Conservation (phyloP, 2,113 vertebrate genomes). For the Phalacrocorax carbo region DNA sequence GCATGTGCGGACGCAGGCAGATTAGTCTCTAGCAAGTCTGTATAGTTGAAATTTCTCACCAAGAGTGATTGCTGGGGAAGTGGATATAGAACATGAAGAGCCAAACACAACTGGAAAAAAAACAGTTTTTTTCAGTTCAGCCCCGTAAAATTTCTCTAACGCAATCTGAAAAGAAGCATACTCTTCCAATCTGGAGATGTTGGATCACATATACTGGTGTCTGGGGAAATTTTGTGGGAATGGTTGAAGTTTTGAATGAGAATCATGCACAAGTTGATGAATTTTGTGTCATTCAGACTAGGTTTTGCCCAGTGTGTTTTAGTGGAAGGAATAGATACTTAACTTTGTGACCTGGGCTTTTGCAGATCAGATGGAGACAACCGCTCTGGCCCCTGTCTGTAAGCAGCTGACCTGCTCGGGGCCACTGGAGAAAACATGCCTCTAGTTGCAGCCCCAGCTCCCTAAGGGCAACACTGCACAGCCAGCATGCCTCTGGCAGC, state of each 20-base stretch:
- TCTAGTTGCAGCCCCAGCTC: background rate
- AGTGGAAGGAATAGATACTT: background rate
- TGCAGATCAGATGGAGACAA: background rate
- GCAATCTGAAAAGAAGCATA: background rate
- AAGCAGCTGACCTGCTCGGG: rapidly evolving
- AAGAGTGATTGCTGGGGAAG: background rate
- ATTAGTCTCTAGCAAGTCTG: conserved; percentile 81
- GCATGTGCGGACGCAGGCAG: conserved; percentile 40
- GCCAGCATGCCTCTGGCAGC: background rate
- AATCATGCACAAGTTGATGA: background rate
- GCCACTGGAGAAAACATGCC: rapidly evolving
- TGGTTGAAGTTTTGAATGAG: background rate
- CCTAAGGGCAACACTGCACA: rapidly evolving
- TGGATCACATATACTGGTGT: background rate
- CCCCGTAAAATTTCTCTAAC: background rate
- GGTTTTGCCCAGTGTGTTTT: background rate
- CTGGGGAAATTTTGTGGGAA: background rate
- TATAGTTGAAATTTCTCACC: conserved; percentile 67
- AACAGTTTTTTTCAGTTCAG: background rate
- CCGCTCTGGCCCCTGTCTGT: background rate
- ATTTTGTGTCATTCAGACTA: background rate
- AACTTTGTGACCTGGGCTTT: background rate
- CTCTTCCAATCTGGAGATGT: background rate
- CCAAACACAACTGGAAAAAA: background rate
- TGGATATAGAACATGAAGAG: background rate